These are phyloP conservation scores for Misgurnus mizolepis DNA, from an alignment of 2,113 vertebrate genomes.

Conservation along the genomic window DNA sequence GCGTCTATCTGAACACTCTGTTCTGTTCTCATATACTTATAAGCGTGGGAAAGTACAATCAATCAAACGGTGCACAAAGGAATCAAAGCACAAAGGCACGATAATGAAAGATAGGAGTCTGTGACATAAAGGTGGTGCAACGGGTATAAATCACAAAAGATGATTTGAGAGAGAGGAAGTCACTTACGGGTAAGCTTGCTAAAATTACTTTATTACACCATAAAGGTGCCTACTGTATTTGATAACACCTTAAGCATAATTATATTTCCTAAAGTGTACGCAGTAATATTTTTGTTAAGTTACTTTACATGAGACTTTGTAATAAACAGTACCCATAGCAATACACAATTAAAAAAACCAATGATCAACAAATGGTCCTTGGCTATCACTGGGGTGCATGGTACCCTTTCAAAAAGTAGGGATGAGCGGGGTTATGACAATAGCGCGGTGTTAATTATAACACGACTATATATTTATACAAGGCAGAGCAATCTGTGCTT, in stretches of 20 bases:
- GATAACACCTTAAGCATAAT: not conserved
- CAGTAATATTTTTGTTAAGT: not conserved
- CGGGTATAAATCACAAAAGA: not conserved
- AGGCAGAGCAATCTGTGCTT: no score
- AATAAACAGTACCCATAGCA: no score
- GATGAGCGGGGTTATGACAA: no score
- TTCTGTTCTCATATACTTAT: not conserved
- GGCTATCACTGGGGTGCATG: no score
- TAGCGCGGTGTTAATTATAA: no score
- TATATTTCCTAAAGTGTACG: not conserved
- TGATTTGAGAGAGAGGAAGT: not conserved
- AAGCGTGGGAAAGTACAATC: conserved; percentile 15
- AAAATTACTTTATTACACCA: not conserved
- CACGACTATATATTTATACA: no score
- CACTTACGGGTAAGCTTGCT: not conserved
- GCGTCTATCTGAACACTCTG: not conserved
- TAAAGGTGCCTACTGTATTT: not conserved
- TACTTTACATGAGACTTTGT: no score
- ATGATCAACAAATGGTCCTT: no score
- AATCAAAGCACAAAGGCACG: not conserved
- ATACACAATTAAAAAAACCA: no score
- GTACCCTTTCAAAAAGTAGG: no score
- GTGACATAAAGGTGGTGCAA: not conserved
- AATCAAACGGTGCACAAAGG: not conserved
- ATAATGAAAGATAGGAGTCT: not conserved